Conservation (phyloP, 1,140 invertebrate genomes). For the Pseudoatta argentina region DNA sequence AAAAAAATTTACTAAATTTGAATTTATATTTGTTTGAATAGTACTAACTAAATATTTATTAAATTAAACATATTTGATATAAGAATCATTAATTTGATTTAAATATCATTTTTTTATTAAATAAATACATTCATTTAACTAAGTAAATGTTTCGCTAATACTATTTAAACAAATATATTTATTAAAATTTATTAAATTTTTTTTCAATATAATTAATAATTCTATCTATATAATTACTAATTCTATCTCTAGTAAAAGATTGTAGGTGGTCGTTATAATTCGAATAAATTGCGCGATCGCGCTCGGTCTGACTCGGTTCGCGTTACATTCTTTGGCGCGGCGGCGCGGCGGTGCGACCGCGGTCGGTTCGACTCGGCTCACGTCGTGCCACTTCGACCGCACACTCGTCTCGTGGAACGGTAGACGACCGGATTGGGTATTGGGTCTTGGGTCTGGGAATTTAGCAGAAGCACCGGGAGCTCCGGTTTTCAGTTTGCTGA, state of each 20-base stretch:
- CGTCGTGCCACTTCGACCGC: not conserved
- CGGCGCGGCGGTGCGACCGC: not conserved
- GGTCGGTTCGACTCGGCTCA: not conserved
- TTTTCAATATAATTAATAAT: not conserved
- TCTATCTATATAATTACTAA: not conserved
- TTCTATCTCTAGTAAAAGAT: not conserved
- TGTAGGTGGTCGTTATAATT: not conserved
- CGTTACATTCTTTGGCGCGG: not conserved
- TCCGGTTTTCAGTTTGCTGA: conserved; percentile 71
- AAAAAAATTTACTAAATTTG: too few species aligned
- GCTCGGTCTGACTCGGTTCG: not conserved
- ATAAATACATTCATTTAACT: too few species aligned
- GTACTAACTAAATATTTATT: too few species aligned
- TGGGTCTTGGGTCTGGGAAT: conserved; percentile 65
- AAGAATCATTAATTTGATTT: too few species aligned
- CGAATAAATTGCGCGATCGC: not conserved
- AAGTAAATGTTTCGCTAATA: too few species aligned
- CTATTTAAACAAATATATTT: too few species aligned
- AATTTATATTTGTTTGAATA: too few species aligned
- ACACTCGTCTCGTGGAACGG: conserved; percentile 60
- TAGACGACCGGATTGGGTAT: conserved; percentile 64
- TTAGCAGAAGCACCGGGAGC: conserved; percentile 69
- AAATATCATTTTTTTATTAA: too few species aligned
- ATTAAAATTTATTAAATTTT: too few species aligned
- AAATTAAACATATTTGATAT: too few species aligned